Percentiles rank a stretch among this genome's conserved stretches.
These are phyloP conservation scores for Cyphomyrus plagiostoma DNA, from an alignment of 2,113 vertebrate genomes.

Conservation along the genomic window DNA sequence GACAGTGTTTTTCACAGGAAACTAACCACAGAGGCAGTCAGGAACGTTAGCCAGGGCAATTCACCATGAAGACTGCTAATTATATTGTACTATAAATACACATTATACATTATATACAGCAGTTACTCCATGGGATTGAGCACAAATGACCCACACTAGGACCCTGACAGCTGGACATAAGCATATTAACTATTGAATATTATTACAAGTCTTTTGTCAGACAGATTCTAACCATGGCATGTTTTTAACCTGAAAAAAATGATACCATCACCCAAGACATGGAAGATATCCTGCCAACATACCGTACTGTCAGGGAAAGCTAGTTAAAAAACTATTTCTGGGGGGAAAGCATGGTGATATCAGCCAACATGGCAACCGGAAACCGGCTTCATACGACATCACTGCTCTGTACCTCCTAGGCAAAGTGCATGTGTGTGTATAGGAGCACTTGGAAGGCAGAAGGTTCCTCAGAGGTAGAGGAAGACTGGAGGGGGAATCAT, in stretches of 20 bases:
- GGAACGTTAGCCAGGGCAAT: conserved; percentile 13
- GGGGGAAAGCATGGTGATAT: background rate
- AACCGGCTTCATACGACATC: background rate
- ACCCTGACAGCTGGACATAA: background rate
- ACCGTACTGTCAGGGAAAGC: background rate
- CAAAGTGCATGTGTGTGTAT: background rate
- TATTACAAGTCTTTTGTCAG: background rate
- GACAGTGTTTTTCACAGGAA: conserved; percentile 15
- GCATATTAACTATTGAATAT: background rate
- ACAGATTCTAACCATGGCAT: background rate
- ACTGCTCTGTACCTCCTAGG: background rate
- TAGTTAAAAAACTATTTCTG: background rate
- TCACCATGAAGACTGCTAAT: conserved; percentile 3
- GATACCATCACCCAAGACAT: background rate
- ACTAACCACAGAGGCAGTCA: conserved; percentile 29
- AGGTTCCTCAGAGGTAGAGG: background rate
- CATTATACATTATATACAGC: conserved; percentile 22
- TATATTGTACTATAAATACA: background rate
- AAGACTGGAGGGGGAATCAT: background rate
- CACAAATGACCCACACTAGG: background rate
- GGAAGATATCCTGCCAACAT: background rate
- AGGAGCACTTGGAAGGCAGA: background rate
- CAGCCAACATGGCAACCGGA: background rate
- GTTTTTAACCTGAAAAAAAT: background rate
- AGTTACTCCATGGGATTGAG: conserved; percentile 7